Percentiles rank a stretch among this genome's conserved stretches.
Conservation (phyloP, 2,888 invertebrate genomes). For the Trichacis sp. region DNA sequence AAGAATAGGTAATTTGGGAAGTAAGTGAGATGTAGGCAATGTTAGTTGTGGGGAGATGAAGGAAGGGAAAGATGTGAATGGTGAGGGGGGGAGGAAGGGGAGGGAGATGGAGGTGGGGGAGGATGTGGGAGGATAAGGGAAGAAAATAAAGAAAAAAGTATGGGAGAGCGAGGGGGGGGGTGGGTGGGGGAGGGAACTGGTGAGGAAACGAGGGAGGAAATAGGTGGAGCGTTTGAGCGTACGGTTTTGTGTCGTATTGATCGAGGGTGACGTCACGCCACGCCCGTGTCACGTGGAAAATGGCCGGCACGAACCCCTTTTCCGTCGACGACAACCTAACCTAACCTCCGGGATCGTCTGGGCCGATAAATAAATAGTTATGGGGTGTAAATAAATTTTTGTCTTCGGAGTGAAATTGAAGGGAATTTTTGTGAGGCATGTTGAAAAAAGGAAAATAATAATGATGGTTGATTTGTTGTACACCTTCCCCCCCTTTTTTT, state of each 20-base stretch:
- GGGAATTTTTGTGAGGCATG: too few relatives aligned
- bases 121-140: constrained; percentile 2
- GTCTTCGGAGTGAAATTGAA: too few relatives aligned
- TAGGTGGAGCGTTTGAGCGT: constrained; percentile 49
- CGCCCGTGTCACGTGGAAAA: constrained; percentile 67
- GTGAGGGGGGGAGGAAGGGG: constrained; percentile 12
- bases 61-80: neutral
- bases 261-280: constrained; percentile 66
- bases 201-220: constrained; percentile 32
- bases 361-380: too few relatives aligned
- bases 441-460: too few relatives aligned
- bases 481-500: too few relatives aligned
- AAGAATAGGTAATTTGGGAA: too few relatives aligned
- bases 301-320: constrained; percentile 52
- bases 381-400: too few relatives aligned
- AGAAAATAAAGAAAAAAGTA: too few relatives aligned
- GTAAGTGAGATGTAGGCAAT: too few relatives aligned
- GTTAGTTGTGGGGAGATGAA: too few relatives aligned
- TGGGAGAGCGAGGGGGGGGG: too few relatives aligned
- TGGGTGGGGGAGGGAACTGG: constrained; percentile 18
- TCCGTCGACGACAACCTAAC: constrained; percentile 40
- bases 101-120: constrained; percentile 25
- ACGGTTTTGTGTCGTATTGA: constrained; percentile 60
- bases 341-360: constrained; percentile 30
- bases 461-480: too few relatives aligned